Evolutionary conservation across 2,797 vertebrate species (phyloP), one percentile per base, ranked within the genome.

Genomic region (Tarsius wallacei): DNA sequence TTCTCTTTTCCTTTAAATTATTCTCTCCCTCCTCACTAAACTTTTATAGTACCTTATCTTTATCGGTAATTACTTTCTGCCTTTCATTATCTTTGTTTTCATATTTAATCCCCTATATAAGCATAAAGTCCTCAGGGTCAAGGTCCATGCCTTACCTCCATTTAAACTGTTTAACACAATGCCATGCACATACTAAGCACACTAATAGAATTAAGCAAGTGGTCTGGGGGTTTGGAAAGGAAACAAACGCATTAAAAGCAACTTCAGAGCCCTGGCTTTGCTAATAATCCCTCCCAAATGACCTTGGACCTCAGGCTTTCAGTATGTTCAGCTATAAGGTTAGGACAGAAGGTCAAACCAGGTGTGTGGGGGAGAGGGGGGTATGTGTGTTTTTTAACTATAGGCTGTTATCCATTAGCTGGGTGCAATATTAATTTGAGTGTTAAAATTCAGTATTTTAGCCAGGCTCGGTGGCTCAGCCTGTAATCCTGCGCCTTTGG

Each of bases 61-160:
- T 96, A 83, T 59, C 64, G 93, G 84, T 94, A 22, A 42, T 78
- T 87, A 88, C 77, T 94, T 96, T 93, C 61, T 77, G 77, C 73
- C 92, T 76, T 88, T 77, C 15, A 71, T 89, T 96, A 95, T 90
- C 80, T 95, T 90, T 76, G 51, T 80, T 82, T 91, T 51, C 88
- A 87, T 88, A 96, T 96, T 96, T 77, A 94, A 96, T 63, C 57
- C 33, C 63, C 47, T 28, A 97, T 15, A 61, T 31, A 55, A 94
- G 28, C 36, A 85, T 31, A 81, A 95, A 76, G 59, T 24, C n/a
- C 80, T 66, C 49, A 83, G 12, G 82, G 71, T 91, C 61, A 91
- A 96, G 61, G 77, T 93, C 78, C 88, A 82, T 11, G 13, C 28
- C 36, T 88, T 74, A 63, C 81, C 36, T 95, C 77, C 87, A 86